Base-by-base conservation (phyloP, 2,113 vertebrate species). In the Neomonachus schauinslandi region DNA sequence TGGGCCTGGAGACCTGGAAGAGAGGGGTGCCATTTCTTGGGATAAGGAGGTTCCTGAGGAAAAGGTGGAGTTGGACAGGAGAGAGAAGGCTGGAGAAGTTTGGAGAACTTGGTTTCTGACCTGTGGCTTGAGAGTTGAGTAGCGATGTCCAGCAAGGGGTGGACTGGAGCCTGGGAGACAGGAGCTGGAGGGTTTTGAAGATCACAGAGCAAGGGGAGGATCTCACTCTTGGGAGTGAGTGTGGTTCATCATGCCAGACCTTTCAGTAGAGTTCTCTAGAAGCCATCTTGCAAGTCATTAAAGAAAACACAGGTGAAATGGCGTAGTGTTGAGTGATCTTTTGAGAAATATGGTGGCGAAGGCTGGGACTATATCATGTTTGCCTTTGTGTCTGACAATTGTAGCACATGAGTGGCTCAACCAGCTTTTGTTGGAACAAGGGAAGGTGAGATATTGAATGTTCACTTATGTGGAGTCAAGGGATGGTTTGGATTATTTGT, bases 331-430 rank as follows among this genome's bases (percentile, higher is more conserved):
- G 91, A 36, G 14, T 5, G 36, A 39, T 49, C 65, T 63, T 81
- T 16, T 8, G 51, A 65, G 80, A 33, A 77, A 15, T 1, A 4
- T 1, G 36, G 36, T 63, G 24, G 46, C 0, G 0, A 39, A 65
- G 59, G 53, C 26, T 33, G 21, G 49, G 57, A 5, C 46, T 14
- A 0, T 13, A 4, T 14, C 1, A 0, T 19, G 28, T 13, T 65
- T 86, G 89, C 46, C 21, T 7, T 71, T 5, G 13, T 26, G 51
- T 24, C 31, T 39, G 39, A 88, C 26, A 10, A 51, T 12, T 24
- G 8, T 11, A 13, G 11, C 13, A 0, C 24, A 1, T 1, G 16
- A 0, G n/a, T 11, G 28, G 33, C 26, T 72, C 49, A 4, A 18
- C 46, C 5, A 26, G 46, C 49, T 71, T 69, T 71, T 36, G 18